Percentiles rank a stretch among this genome's conserved stretches.
These are phyloP conservation scores for Alces alces DNA, from an alignment of 2,113 vertebrate genomes.

Conservation along the genomic window DNA sequence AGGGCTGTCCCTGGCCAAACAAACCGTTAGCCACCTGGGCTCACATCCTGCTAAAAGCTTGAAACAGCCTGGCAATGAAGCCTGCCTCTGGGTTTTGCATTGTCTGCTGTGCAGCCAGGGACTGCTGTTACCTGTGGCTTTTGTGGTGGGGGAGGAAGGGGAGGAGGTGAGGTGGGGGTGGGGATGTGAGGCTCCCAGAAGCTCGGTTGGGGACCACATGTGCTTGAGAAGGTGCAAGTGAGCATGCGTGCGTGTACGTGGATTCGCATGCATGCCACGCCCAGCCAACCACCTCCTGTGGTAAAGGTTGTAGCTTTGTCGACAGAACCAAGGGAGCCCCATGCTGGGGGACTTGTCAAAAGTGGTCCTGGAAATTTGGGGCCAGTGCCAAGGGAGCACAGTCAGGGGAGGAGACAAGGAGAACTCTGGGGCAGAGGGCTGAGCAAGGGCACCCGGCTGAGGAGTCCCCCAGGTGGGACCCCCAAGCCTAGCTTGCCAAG, in stretches of 20 bases:
- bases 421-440: neutral
- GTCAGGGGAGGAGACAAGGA: neutral
- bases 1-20: neutral
- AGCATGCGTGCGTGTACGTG: neutral
- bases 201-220: neutral
- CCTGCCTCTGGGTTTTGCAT: constrained; percentile 56
- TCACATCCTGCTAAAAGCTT: constrained; percentile 65
- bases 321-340: neutral
- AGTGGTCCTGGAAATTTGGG: neutral
- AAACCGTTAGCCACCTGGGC: constrained; percentile 60
- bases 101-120: constrained; percentile 33
- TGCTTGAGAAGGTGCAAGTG: constrained; percentile 14
- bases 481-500: neutral
- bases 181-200: constrained; percentile 25
- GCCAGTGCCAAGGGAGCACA: neutral
- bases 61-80: constrained; percentile 47
- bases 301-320: neutral
- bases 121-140: constrained; percentile 65
- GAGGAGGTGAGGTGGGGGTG: neutral
- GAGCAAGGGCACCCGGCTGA: neutral
- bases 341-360: neutral
- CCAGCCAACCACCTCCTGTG: neutral
- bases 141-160: constrained; percentile 53
- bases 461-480: neutral
- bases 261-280: neutral